Conservation (phyloP, 2,113 vertebrate genomes). For the Ailuropoda melanoleuca region DNA sequence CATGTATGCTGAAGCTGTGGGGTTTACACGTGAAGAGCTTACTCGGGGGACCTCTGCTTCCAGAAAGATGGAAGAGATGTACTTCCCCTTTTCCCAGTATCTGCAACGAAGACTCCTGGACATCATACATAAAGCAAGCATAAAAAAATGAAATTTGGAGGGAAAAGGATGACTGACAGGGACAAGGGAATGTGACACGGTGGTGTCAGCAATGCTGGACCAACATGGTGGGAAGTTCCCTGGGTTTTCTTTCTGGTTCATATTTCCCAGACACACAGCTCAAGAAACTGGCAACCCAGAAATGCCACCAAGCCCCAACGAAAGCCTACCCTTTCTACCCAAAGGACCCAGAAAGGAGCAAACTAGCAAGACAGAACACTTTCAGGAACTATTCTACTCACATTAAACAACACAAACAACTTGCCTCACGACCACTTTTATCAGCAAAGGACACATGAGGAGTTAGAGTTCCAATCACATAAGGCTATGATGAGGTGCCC, state of each 20-base stretch:
- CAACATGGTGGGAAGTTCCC: background rate
- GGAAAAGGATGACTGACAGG: background rate
- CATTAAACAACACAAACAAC: background rate
- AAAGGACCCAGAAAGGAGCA: background rate
- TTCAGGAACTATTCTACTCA: background rate
- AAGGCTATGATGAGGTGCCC: background rate
- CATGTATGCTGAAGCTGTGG: background rate
- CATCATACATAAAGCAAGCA: background rate
- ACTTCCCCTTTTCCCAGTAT: background rate
- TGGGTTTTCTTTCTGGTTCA: background rate
- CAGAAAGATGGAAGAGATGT: background rate
- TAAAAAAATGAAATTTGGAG: background rate
- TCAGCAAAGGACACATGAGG: background rate
- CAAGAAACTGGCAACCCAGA: background rate
- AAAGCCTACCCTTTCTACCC: background rate
- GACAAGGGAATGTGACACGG: background rate
- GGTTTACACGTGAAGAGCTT: background rate
- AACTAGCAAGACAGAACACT: background rate
- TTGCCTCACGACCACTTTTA: background rate
- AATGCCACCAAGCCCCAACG: background rate
- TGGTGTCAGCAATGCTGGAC: background rate
- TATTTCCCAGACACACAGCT: background rate
- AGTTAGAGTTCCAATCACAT: background rate
- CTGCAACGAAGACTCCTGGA: background rate
- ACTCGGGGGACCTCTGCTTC: background rate